Base-by-base conservation (phyloP, 2,888 invertebrate genomes). In the Agrochola circellaris region DNA sequence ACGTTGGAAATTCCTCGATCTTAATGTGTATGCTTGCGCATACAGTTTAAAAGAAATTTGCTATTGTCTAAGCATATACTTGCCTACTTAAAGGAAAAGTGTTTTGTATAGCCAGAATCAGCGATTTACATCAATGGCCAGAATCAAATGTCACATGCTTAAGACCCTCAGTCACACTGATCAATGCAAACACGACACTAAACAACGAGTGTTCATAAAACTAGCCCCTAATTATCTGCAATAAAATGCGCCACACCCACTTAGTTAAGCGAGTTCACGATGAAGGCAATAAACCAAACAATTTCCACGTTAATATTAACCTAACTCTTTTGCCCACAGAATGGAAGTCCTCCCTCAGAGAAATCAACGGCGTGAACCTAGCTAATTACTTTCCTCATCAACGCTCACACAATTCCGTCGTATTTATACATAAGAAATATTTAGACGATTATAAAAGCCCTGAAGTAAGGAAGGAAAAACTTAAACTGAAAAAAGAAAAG, bases 391-490 rank as follows among this genome's bases (percentile, higher is more conserved):
- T 92, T 73, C 93, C 94, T 34, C 89, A 93, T 68, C 89, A 91
- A 81, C 91, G 91, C 38, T 93, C 93, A 51, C 91, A 87, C 71
- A 95, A 95, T 85, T 94, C 95, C 3, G 90, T 94, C 48, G 91
- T 94, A 60, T 96, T 92, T 76, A 89, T 95, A 42, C 96, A 96
- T 76, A 96, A 95, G 89, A 95, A 92, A 83, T 93, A 90, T 80
- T 83, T 93, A 23, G 78, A 85, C 51, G 75, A 86, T 66, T 70
- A 73, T 58, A 72, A 84, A 79, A 75, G 82, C 42, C 69, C 74
- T 17, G 84, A 81, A 78, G 66, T 73, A 11, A 86, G 85, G 68
- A 79, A 87, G 60, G 69, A 73, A 75, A 85, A 81, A 76, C 6
- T n/a, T 30, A 90, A 90, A 79, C 38, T 38, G 34, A 84, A 74